Evolutionary conservation across 2,888 invertebrate genomes (phyloP), one percentile per base, ranked within the genome.

Genomic region (Ametastegia equiseti): DNA sequence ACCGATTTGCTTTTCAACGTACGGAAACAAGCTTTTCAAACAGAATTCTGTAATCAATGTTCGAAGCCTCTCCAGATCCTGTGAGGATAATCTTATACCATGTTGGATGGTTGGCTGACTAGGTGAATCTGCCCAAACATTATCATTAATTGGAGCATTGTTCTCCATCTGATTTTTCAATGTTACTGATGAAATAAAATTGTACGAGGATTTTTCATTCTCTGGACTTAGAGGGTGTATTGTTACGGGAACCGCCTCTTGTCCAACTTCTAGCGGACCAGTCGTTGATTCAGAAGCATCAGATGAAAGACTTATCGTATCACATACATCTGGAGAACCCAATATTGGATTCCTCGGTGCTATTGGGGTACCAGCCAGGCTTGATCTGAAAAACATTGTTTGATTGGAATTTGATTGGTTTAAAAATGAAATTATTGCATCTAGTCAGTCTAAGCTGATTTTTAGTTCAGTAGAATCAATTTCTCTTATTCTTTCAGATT

Each of bases 41-140:
- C 96, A 95, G 92, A 98, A 98, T 89, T 98, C 98, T 87, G 96
- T 96, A 60, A 98, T 94, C 89, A 98, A 96, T 85, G 95, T 94
- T 87, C 96, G 95, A 60, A 99, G 93, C 87, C 96, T 95, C 87
- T 98, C 98, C 75, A 98, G 94, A 92, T 99, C 99, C 88, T 95
- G 95, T 0, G 95, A 92, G 65, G 96, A 96, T 57, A 99, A 93
- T 88, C 96, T 96, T 83, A 94, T 92, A 67, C 97, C 97, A 91
- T 96, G 96, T n/a, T 94, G 92, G 88, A 93, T 93, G 45, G 91
- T 89, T 1, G 93, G 92, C 39, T 90, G 92, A 80, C 93, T 94
- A 39, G 93, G 91, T 30, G 95, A 94, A 67, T 92, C 92, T 27
- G 92, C 93, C 94, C 94, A 94, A 0, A 94, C 94, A 88, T 94